A percentile compares a stretch with the other conserved stretches of the same genome.
Evolutionary conservation across 2,888 invertebrate species (phyloP).

Genomic region (Brachyopa scutellaris): DNA sequence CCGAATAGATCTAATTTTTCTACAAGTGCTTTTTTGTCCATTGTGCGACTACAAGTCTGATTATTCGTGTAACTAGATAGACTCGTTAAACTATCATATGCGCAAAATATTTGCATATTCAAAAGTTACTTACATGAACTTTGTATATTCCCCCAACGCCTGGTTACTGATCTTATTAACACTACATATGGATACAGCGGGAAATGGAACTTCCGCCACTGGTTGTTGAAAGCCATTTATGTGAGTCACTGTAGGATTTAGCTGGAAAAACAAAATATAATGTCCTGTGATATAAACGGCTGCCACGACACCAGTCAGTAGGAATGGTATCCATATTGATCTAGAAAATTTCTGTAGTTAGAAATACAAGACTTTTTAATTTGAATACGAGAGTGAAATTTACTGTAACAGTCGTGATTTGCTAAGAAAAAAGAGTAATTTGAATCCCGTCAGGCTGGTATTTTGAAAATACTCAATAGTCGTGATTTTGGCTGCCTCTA

Average conservation of each 20-base stretch:
- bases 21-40: constrained; percentile 29
- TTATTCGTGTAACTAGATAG: too few relatives aligned
- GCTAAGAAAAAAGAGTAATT: constrained; percentile 76
- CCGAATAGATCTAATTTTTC: constrained; percentile 73
- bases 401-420: constrained; percentile 77
- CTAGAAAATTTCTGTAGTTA: constrained; percentile 44
- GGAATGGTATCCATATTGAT: constrained; percentile 77
- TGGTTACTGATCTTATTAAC: constrained; percentile 76
- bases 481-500: constrained; percentile 75
- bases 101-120: not conserved
- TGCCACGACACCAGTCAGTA: constrained; percentile 75
- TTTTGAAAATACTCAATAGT: constrained; percentile 77
- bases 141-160: constrained; percentile 69
- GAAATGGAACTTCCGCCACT: constrained; percentile 73
- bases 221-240: constrained; percentile 71
- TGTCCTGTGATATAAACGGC: constrained; percentile 75
- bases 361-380: not conserved
- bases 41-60: too few relatives aligned
- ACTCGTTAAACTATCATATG: too few relatives aligned
- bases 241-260: constrained; percentile 75
- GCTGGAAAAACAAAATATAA: constrained; percentile 75
- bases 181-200: constrained; percentile 76
- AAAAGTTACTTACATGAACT: constrained; percentile 67
- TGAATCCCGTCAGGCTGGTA: constrained; percentile 79
- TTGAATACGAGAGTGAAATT: not conserved